phyloP scores from a whole-genome alignment of 2,888 invertebrate species.

The Phyllotreta striolata region DNA sequence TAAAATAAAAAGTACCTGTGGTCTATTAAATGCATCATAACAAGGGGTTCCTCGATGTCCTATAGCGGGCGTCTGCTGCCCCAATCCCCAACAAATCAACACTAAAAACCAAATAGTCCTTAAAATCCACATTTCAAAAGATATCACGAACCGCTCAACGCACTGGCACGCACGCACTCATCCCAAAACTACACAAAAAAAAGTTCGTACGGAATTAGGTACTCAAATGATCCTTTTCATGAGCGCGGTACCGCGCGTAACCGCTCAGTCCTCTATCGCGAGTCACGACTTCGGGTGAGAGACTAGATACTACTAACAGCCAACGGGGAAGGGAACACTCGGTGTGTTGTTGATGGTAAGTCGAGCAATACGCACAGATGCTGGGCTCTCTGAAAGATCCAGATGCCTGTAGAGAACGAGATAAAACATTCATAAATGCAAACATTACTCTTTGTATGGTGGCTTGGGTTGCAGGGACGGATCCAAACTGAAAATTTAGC shows the following conservation, averaged over 20 bases:
- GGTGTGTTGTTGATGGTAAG: constrained; percentile 23
- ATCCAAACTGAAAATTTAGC: constrained; percentile 1
- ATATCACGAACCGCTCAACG: constrained; percentile 10
- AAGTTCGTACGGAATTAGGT: constrained; percentile 1
- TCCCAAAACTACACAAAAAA: too few species aligned
- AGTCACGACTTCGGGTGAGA: constrained; percentile 32
- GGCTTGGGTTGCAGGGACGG: constrained; percentile 10
- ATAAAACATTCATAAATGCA: constrained; percentile 30
- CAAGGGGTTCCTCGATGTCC: constrained; percentile 61
- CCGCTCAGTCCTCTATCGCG: constrained; percentile 42
- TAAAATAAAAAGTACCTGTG: constrained; percentile 61
- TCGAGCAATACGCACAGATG: constrained; percentile 31
- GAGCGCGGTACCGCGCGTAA: constrained; percentile 43
- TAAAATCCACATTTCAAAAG: constrained; percentile 31
- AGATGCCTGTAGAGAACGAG: constrained; percentile 28
- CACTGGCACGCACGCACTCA: constrained; percentile 29
- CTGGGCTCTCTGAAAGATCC: constrained; percentile 38
- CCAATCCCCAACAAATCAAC: constrained; percentile 22
- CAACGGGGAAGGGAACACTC: constrained; percentile 37
- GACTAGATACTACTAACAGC: constrained; percentile 28
- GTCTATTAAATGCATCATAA: constrained; percentile 65
- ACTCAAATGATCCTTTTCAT: constrained; percentile 31
- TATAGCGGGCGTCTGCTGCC: constrained; percentile 55
- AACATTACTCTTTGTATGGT: constrained; percentile 32
- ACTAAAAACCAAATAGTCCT: constrained; percentile 22